These are phyloP conservation scores for Crenuchus spilurus DNA, from an alignment of 2,797 vertebrate genomes.

Conservation along the genomic window DNA sequence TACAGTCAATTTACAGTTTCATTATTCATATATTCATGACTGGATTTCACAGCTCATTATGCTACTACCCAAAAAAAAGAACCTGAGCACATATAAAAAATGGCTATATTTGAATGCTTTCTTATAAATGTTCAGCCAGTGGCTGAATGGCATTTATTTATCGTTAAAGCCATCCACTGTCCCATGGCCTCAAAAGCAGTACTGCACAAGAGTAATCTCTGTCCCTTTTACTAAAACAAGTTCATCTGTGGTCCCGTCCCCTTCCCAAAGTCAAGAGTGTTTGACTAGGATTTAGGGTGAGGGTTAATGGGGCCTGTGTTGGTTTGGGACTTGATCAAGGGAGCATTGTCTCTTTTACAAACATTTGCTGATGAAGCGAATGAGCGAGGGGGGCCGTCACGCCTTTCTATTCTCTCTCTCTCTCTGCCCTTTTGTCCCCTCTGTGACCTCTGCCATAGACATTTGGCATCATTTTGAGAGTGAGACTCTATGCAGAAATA, in stretches of 20 bases:
- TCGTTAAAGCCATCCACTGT: conserved; percentile 19
- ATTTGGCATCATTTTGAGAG: conserved; percentile 36
- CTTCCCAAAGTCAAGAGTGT: conserved; percentile 30
- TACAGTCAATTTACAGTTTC: not conserved
- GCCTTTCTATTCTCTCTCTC: conserved; percentile 23
- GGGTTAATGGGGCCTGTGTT: conserved; percentile 40
- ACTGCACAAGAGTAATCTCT: not conserved
- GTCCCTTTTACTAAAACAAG: conserved; percentile 12
- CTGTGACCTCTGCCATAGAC: conserved; percentile 30
- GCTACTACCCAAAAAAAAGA: conserved; percentile 20
- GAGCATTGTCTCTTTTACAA: conserved; percentile 42
- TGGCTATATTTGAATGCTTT: conserved; percentile 13
- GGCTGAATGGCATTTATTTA: conserved; percentile 6
- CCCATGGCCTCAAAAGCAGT: not conserved
- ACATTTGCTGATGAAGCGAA: conserved; percentile 43
- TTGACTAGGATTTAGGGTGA: conserved; percentile 6
- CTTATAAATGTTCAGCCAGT: conserved; percentile 1
- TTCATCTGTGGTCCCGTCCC: conserved; percentile 7
- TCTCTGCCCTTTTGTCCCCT: conserved; percentile 38
- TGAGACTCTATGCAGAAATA: conserved; percentile 47
- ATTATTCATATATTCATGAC: not conserved
- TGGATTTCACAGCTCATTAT: not conserved
- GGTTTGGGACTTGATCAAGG: conserved; percentile 42
- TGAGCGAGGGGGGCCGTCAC: not conserved
- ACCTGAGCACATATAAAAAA: not conserved